Conservation (phyloP, 2,888 invertebrate species). For the Lasioglossum leucozonium region DNA sequence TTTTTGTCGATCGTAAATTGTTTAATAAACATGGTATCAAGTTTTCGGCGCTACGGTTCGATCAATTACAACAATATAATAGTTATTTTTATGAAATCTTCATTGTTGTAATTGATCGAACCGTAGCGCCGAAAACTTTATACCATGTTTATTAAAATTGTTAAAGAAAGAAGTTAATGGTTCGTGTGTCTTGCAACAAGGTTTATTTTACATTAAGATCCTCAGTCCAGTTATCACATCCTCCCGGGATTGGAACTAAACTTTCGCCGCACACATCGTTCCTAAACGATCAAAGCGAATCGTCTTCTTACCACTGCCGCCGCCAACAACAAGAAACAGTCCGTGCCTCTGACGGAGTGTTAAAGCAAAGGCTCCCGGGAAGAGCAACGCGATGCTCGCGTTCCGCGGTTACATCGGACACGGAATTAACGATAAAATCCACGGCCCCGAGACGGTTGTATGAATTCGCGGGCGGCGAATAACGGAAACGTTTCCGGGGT, state of each 20-base stretch:
- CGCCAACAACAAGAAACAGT: background rate
- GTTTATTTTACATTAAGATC: background rate
- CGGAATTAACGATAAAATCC: constrained; percentile 45
- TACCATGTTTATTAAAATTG: too few relatives aligned
- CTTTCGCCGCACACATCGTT: background rate
- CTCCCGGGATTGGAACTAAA: background rate
- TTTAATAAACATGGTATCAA: too few relatives aligned
- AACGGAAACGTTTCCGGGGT: constrained; percentile 55
- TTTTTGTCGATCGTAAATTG: too few relatives aligned
- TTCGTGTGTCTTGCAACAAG: too few relatives aligned
- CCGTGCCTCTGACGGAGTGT: background rate
- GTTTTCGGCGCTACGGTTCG: too few relatives aligned
- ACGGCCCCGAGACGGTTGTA: constrained; percentile 15
- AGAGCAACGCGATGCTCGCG: background rate
- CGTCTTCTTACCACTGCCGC: background rate
- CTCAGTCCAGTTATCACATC: background rate
- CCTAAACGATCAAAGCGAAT: background rate
- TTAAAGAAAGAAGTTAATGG: too few relatives aligned
- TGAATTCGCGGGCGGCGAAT: constrained; percentile 52
- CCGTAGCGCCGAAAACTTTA: too few relatives aligned
- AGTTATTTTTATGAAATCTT: too few relatives aligned
- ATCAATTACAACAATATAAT: too few relatives aligned
- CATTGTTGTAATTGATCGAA: too few relatives aligned
- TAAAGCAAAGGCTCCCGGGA: background rate
- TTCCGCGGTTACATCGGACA: constrained; percentile 23